A percentile compares a stretch with the other conserved stretches of the same genome.
These are phyloP conservation scores for Ameiurus melas DNA, from an alignment of 2,113 vertebrate species.

Conservation along the genomic window DNA sequence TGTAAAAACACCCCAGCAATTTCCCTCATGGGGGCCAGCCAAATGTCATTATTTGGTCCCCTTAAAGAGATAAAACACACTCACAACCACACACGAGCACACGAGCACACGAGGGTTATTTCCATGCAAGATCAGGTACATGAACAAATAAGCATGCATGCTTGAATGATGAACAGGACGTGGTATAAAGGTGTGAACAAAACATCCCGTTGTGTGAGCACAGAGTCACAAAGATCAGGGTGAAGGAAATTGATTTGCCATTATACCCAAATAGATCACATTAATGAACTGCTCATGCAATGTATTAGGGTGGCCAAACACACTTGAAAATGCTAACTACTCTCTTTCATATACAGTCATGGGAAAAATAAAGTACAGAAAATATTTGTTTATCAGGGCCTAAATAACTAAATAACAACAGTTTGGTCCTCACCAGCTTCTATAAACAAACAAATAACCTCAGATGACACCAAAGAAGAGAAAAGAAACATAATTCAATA, in stretches of 20 bases:
- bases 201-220: slow-evolving; percentile 38
- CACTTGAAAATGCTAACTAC: background rate
- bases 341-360: background rate
- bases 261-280: background rate
- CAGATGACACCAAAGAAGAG: background rate
- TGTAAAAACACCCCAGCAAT: too few species aligned
- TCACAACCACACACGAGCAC: background rate
- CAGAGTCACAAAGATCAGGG: background rate
- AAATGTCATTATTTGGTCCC: background rate
- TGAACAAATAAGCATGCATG: background rate
- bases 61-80: background rate
- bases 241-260: background rate
- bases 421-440: background rate
- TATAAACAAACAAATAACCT: background rate
- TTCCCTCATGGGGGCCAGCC: background rate
- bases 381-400: too few species aligned
- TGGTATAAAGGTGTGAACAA: slow-evolving; percentile 50
- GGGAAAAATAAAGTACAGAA: background rate
- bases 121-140: background rate
- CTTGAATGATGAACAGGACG: slow-evolving; percentile 40
- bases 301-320: background rate
- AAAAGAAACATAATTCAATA: too few species aligned
- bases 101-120: background rate
- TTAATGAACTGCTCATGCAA: background rate
- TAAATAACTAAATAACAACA: background rate